Evolutionary conservation across 2,113 vertebrate species (phyloP).

Genomic region (Dascyllus trimaculatus): DNA sequence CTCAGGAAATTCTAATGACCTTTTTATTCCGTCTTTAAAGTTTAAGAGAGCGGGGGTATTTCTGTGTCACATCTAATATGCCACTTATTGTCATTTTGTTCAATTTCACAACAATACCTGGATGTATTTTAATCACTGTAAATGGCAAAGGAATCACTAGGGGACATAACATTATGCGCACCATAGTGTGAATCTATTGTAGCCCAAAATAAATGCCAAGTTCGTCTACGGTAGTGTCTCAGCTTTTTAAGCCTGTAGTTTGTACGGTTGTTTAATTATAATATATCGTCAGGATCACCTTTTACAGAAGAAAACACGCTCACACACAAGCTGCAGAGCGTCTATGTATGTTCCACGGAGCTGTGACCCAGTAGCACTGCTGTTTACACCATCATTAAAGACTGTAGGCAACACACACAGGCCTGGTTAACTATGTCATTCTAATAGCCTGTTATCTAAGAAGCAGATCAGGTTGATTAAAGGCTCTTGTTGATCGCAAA

Average conservation of each 20-base stretch:
- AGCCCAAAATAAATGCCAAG: constrained; percentile 16
- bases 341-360: not conserved
- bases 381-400: constrained; percentile 63
- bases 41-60: not conserved
- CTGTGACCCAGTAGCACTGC: constrained; percentile 23
- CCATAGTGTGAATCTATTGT: not conserved
- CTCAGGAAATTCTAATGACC: not conserved
- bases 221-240: not conserved
- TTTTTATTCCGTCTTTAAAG: not conserved
- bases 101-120: not conserved
- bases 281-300: not conserved
- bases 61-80: constrained; percentile 3
- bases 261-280: not conserved
- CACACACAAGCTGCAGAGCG: not conserved
- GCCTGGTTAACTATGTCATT: constrained; percentile 60
- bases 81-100: not conserved
- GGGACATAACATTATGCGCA: not conserved
- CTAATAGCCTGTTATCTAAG: constrained; percentile 67
- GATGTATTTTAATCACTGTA: constrained; percentile 13
- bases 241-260: not conserved
- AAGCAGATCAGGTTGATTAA: constrained; percentile 58
- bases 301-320: not conserved
- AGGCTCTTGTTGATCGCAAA: constrained; percentile 42
- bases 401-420: constrained; percentile 40
- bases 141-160: constrained; percentile 22